A percentile compares a stretch with the other conserved stretches of the same genome.
Evolutionary conservation across 2,888 invertebrate species (phyloP).

Genomic region (Lutraria lutraria): DNA sequence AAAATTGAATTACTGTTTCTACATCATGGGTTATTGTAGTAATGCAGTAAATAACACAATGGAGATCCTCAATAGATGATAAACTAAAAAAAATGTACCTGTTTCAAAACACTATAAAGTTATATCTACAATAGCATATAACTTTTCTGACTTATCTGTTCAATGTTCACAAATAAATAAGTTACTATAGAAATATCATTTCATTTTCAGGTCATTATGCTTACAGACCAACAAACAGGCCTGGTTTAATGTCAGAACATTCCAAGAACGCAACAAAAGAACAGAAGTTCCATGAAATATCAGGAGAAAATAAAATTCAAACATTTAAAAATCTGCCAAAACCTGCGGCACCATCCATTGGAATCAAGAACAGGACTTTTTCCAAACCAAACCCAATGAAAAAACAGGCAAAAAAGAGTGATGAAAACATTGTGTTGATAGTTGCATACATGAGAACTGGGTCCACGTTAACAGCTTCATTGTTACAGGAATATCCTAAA

Average conservation of each 20-base stretch:
- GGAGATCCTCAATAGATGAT: too few relatives aligned
- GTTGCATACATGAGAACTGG: slow-evolving; percentile 61
- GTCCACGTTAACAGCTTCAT: slow-evolving; percentile 43
- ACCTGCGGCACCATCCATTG: slow-evolving; percentile 31
- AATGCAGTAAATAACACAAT: too few relatives aligned
- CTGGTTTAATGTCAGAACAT: background rate
- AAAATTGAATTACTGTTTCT: too few relatives aligned
- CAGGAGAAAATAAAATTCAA: background rate
- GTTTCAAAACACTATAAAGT: too few relatives aligned
- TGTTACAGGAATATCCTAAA: slow-evolving; percentile 45
- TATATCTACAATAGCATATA: too few relatives aligned
- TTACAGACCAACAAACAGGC: background rate
- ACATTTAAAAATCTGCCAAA: background rate
- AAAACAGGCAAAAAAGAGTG: slow-evolving; percentile 5
- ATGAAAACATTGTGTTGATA: slow-evolving; percentile 44
- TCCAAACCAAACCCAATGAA: too few relatives aligned
- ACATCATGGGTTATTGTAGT: too few relatives aligned
- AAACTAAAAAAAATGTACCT: too few relatives aligned
- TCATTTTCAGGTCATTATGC: background rate
- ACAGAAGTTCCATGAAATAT: background rate
- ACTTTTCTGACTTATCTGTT: too few relatives aligned
- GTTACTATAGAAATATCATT: background rate
- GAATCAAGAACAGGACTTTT: too few relatives aligned
- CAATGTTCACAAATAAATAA: too few relatives aligned
- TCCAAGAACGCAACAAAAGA: background rate